These are phyloP conservation scores for Mellilla xanthometata DNA, from an alignment of 2,888 invertebrate genomes.

Conservation along the genomic window DNA sequence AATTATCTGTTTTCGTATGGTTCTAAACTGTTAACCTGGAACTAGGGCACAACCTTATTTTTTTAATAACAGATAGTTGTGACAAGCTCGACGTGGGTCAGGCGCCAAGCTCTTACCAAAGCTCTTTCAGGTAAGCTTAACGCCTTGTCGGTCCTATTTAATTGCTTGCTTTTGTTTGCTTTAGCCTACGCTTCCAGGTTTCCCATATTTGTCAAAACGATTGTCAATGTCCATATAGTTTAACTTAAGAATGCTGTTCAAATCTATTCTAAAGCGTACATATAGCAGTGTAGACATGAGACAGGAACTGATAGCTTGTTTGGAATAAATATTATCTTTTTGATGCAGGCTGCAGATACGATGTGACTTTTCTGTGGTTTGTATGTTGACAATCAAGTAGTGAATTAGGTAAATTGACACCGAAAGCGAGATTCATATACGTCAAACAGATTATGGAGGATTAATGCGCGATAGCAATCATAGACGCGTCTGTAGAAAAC, in stretches of 20 bases:
- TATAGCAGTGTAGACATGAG: too few relatives aligned
- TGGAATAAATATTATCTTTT: too few relatives aligned
- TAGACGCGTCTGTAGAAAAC: constrained; percentile 43
- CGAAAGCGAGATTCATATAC: constrained; percentile 50
- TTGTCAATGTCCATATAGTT: too few relatives aligned
- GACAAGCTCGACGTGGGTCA: constrained; percentile 4
- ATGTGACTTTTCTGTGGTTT: too few relatives aligned
- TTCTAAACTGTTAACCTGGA: neutral
- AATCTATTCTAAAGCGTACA: too few relatives aligned
- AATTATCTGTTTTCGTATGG: too few relatives aligned
- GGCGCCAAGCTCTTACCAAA: constrained; percentile 19
- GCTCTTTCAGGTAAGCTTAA: constrained; percentile 35
- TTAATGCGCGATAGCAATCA: constrained; percentile 47
- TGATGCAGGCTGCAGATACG: too few relatives aligned
- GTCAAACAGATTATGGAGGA: constrained; percentile 52
- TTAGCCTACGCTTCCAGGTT: constrained; percentile 2
- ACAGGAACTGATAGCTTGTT: too few relatives aligned
- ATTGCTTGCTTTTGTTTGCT: constrained; percentile 16
- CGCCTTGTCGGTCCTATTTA: constrained; percentile 29
- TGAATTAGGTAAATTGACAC: constrained; percentile 63
- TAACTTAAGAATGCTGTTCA: too few relatives aligned
- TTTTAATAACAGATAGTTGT: constrained; percentile 10
- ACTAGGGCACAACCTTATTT: constrained; percentile 15
- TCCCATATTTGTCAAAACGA: neutral
- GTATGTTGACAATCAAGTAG: constrained; percentile 55